Conservation (phyloP, 2,797 vertebrate species). For the Syncerus caffer region DNA sequence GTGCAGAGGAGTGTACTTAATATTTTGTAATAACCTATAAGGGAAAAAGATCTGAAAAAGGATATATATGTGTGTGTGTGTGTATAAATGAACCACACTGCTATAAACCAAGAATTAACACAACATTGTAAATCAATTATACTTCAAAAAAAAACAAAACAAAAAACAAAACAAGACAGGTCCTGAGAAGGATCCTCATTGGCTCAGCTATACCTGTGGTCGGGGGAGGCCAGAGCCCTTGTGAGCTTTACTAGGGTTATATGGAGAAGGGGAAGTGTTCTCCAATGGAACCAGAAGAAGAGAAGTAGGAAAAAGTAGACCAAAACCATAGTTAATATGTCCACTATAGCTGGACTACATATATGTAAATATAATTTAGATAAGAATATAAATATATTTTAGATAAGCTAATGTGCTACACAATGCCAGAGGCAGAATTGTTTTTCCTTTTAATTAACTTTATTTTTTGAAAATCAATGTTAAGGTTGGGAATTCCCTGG, state of each 20-base stretch:
- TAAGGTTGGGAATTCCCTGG: background rate
- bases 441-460: conserved; percentile 24
- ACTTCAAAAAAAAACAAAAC: background rate
- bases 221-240: background rate
- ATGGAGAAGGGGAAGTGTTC: background rate
- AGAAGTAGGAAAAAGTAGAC: background rate
- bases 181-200: background rate
- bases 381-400: conserved; percentile 8
- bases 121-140: background rate
- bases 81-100: background rate
- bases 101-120: background rate
- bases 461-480: conserved; percentile 43
- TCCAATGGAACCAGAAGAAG: background rate
- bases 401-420: background rate
- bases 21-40: background rate
- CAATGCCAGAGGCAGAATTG: background rate
- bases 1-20: background rate
- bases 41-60: background rate
- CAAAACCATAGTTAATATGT: background rate
- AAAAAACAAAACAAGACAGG: background rate
- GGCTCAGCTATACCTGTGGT: background rate
- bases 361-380: conserved; percentile 9
- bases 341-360: background rate
- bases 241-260: background rate
- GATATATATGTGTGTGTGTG: background rate